Percentiles rank a stretch among this genome's conserved stretches.
phyloP scores from a whole-genome alignment of 2,797 vertebrate species.

The Microctenopoma stevenorrisi region DNA sequence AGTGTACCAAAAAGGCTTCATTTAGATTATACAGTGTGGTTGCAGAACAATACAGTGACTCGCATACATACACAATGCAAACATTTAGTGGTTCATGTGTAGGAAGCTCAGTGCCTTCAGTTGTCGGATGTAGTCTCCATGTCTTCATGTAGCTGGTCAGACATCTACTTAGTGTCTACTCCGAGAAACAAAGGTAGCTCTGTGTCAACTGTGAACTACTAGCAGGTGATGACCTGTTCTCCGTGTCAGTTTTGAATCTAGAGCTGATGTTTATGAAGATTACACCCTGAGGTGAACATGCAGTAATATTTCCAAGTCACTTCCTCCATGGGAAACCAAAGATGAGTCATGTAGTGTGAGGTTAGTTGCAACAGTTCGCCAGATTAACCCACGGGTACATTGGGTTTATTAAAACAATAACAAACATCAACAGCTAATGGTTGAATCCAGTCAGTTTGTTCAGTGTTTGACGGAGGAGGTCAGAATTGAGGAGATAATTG shows the following conservation, averaged over 20 bases:
- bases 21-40: not conserved
- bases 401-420: not conserved
- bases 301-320: not conserved
- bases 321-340: not conserved
- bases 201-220: not conserved
- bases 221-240: constrained; percentile 1
- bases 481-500: constrained; percentile 49
- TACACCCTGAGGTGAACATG: not conserved
- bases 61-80: constrained; percentile 29
- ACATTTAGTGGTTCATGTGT: constrained; percentile 4
- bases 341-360: constrained; percentile 10
- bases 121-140: not conserved
- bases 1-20: not conserved
- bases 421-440: not conserved
- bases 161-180: constrained; percentile 56
- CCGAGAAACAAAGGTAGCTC: constrained; percentile 36
- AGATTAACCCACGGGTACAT: no score
- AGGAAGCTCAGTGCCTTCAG: constrained; percentile 7
- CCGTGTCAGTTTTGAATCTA: not conserved
- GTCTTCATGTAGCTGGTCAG: constrained; percentile 14
- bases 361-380: not conserved
- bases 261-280: not conserved
- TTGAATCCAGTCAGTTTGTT: not conserved
- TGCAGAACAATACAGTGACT: constrained; percentile 10
- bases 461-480: not conserved